A percentile compares a stretch with the other conserved stretches of the same genome.
Evolutionary conservation across 1,140 invertebrate species (phyloP).

Genomic region (Brachionus calyciflorus): DNA sequence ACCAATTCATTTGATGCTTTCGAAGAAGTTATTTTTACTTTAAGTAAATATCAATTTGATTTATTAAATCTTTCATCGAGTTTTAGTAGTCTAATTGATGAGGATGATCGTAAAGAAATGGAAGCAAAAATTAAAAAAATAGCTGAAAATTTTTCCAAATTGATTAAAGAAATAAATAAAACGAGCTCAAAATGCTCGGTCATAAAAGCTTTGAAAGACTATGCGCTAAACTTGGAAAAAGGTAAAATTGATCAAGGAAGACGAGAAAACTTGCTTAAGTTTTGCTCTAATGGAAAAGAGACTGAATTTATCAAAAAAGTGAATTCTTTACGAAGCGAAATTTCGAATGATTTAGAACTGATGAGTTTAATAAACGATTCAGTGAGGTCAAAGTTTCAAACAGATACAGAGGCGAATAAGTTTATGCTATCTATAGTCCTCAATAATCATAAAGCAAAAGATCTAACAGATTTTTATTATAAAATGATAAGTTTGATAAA

Average conservation of each 20-base stretch:
- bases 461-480: no score
- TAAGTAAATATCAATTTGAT: neutral
- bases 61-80: neutral
- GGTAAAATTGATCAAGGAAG: neutral
- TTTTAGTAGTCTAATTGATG: neutral
- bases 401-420: no score
- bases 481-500: neutral
- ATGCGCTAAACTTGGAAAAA: neutral
- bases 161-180: neutral
- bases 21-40: neutral
- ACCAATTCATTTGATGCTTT: neutral
- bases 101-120: neutral
- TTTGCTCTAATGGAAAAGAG: neutral
- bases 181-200: neutral
- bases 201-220: neutral
- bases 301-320: neutral
- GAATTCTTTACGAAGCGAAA: neutral
- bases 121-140: neutral
- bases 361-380: neutral
- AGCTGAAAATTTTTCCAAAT: neutral
- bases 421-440: no score
- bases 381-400: neutral
- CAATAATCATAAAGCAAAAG: no score
- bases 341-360: neutral
- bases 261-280: neutral